phyloP scores from a whole-genome alignment of 2,113 vertebrate genomes.

The Microcebus jonahi region DNA sequence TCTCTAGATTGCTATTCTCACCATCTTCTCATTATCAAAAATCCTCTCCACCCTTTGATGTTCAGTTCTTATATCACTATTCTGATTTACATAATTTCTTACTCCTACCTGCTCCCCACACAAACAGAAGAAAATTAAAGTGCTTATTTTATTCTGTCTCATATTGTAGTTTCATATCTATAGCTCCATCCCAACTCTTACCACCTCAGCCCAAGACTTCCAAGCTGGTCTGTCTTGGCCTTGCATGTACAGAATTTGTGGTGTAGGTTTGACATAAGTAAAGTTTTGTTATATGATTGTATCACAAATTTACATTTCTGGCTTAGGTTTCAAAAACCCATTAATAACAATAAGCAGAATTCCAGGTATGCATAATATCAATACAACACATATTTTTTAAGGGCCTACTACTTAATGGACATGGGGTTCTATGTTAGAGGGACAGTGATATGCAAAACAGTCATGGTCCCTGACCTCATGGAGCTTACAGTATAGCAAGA shows the following conservation, averaged over 20 bases:
- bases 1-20: not conserved
- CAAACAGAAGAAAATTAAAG: not conserved
- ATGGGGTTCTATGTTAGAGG: not conserved
- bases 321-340: not conserved
- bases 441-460: not conserved
- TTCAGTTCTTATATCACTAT: not conserved
- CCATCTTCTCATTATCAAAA: not conserved
- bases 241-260: not conserved
- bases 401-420: not conserved
- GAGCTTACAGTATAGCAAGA: not conserved
- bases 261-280: not conserved
- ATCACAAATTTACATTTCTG: slow-evolving; percentile 16
- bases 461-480: not conserved
- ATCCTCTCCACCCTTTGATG: not conserved
- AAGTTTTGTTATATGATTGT: not conserved
- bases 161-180: not conserved
- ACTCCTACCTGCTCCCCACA: not conserved
- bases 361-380: not conserved
- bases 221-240: not conserved
- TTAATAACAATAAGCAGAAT: slow-evolving; percentile 19
- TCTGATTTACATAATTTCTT: not conserved
- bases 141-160: not conserved
- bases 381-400: not conserved
- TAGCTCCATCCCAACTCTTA: not conserved
- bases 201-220: not conserved